These are phyloP conservation scores for Dipodomys merriami DNA, from an alignment of 2,113 vertebrate species.

Conservation along the genomic window DNA sequence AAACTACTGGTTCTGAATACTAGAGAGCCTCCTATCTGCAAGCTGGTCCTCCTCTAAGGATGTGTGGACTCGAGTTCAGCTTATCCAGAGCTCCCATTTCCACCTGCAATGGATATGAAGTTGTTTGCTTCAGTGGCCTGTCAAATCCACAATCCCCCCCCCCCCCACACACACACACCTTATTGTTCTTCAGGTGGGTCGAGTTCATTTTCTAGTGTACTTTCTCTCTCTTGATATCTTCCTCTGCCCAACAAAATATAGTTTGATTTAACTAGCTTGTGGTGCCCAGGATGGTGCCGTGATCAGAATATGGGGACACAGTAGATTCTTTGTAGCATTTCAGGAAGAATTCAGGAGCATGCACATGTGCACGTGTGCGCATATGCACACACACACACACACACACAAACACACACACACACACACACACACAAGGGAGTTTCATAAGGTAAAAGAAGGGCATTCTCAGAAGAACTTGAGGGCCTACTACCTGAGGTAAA, in stretches of 20 bases:
- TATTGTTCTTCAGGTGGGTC: not conserved
- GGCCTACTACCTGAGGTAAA: too few relatives aligned
- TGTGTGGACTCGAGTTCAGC: not conserved
- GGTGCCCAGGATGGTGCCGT: not conserved
- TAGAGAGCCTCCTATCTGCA: not conserved
- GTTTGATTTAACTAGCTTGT: not conserved
- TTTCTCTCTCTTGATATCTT: not conserved
- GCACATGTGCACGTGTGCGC: too few relatives aligned
- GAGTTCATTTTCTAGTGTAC: not conserved
- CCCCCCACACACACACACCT: not conserved
- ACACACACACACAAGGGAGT: too few relatives aligned
- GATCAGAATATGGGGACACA: too few relatives aligned
- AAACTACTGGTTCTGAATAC: not conserved
- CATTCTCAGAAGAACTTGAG: too few relatives aligned
- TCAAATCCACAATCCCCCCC: not conserved
- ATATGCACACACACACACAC: too few relatives aligned
- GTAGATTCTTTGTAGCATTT: too few relatives aligned
- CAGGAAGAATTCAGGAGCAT: too few relatives aligned
- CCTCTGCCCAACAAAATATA: not conserved
- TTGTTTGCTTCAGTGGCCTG: not conserved
- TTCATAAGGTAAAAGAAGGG: too few relatives aligned
- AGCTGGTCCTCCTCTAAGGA: not conserved
- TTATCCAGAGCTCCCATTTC: not conserved
- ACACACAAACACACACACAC: too few relatives aligned
- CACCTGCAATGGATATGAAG: fast-evolving